Conservation (phyloP, 2,888 invertebrate genomes). For the Lycocerus yunnanus region DNA sequence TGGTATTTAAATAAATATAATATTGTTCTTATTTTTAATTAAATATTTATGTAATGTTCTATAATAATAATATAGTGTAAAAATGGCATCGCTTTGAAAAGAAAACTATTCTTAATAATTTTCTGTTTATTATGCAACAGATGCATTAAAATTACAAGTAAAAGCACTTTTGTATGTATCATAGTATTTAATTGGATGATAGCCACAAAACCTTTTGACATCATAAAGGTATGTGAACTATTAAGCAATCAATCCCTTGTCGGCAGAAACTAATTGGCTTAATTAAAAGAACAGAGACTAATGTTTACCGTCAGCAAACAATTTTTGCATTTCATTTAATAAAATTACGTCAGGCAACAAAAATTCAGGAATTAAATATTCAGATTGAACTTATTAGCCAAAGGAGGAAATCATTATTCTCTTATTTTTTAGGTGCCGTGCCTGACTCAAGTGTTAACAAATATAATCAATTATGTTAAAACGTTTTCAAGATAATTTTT, state of each 20-base stretch:
- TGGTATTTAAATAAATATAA: no score
- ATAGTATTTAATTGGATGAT: neutral
- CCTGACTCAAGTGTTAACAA: no score
- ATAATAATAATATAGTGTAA: neutral
- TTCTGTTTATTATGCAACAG: neutral
- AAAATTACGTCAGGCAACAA: neutral
- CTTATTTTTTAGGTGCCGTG: no score
- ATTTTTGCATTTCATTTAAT: neutral
- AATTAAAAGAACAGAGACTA: neutral
- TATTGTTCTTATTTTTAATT: neutral
- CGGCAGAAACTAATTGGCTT: neutral
- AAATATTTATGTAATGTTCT: neutral
- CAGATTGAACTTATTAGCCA: neutral
- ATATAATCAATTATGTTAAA: no score
- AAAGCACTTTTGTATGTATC: neutral
- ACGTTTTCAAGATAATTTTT: no score
- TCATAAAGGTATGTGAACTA: neutral
- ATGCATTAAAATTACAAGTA: neutral
- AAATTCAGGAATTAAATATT: neutral
- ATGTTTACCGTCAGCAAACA: neutral
- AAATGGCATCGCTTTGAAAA: neutral
- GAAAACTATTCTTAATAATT: neutral
- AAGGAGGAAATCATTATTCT: neutral
- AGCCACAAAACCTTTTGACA: neutral
- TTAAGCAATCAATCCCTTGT: neutral